Evolutionary conservation across 2,888 invertebrate species (phyloP), one percentile per base, ranked within the genome.

Genomic region (Himalopsyche tibetana): DNA sequence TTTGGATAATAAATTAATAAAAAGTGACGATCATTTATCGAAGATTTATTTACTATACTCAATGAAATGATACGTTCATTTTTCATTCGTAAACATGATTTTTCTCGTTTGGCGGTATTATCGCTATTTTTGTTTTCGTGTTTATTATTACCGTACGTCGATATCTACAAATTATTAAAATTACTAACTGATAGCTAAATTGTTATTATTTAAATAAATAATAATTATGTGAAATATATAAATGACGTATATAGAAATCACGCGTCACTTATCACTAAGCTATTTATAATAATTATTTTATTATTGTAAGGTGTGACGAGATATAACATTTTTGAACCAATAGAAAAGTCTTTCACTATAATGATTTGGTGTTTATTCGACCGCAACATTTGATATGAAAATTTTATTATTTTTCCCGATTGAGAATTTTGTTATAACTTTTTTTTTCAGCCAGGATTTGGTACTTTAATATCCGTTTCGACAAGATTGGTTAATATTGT

Each of bases 291-390:
- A 19, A 63, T 19, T 63, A 63, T 63, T 63, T 19, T 28, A 19
- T 63, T n/a, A 63, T 63, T 63, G 28, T 63, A 63, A 63, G 63
- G 63, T 19, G 63, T 63, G 63, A 63, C 63, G 63, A 63, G 19
- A n/a, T 63, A 63, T 63, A 8, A 28, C 19, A 63, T 19, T 28
- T 63, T n/a, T n/a, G 19, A 15, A 9, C 63, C 63, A 63, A 63
- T 63, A n/a, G 15, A 51, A 51, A 51, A 51, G 9, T 11, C 45
- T 45, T 45, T 45, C 45, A 45, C 9, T 3, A 45, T 45, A 45
- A 5, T 11, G 9, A 45, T 45, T 45, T 45, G 0, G 2, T 45
- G 6, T 45, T 3, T 2, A 3, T 45, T 45, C 9, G 9, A 9
- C 5, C 42, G 42, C 9, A 8, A 8, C 42, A 42, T 42, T 42